phyloP scores from a whole-genome alignment of 2,888 invertebrate species.

The Drosophila birchii region DNA sequence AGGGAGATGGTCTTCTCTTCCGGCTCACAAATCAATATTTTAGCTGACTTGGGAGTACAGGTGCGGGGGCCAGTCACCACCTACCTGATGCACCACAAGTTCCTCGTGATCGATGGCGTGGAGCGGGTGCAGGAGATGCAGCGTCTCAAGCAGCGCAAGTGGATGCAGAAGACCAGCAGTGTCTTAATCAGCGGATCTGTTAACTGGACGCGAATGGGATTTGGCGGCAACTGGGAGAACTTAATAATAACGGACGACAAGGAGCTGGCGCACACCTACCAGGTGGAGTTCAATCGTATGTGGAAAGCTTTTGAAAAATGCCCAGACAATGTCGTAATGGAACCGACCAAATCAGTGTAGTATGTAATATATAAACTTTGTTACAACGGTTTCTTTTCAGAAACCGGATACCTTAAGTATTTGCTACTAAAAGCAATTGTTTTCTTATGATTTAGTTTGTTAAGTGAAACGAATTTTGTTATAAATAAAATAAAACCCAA shows the following conservation, averaged over 20 bases:
- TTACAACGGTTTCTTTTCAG: not conserved
- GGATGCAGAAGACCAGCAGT: constrained; percentile 18
- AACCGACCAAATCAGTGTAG: not conserved
- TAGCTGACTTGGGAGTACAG: constrained; percentile 64
- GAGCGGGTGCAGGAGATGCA: constrained; percentile 50
- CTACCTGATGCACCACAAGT: constrained; percentile 84
- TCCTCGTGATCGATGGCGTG: constrained; percentile 79
- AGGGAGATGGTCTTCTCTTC: constrained; percentile 70
- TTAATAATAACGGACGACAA: constrained; percentile 75
- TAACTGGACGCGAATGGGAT: constrained; percentile 82
- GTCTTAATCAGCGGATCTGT: constrained; percentile 75
- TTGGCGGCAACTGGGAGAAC: constrained; percentile 83
- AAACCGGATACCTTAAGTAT: not conserved
- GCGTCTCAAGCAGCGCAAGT: not conserved
- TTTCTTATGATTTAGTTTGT: not conserved
- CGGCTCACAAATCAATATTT: constrained; percentile 61
- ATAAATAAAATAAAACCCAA: no score
- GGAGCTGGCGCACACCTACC: constrained; percentile 56
- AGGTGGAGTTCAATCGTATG: constrained; percentile 82
- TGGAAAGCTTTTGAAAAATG: constrained; percentile 69
- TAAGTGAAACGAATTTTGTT: not conserved
- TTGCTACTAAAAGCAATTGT: not conserved
- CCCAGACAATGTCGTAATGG: not conserved
- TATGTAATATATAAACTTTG: not conserved
- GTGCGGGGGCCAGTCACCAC: constrained; percentile 72